Percentiles rank a stretch among this genome's conserved stretches.
Conservation (phyloP, 2,113 vertebrate species). For the Pluvialis apricaria region DNA sequence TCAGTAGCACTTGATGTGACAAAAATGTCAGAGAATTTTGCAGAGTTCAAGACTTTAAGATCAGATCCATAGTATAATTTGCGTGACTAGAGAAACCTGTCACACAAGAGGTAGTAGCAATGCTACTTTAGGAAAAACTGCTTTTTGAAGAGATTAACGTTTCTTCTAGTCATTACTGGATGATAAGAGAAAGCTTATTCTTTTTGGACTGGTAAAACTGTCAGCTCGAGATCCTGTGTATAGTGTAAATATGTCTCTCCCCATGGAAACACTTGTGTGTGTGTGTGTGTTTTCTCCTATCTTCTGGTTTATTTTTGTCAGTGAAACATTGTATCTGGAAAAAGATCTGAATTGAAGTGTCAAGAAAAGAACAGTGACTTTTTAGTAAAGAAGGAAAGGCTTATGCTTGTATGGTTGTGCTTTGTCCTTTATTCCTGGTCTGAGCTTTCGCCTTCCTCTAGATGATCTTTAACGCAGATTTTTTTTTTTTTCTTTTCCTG, state of each 20-base stretch:
- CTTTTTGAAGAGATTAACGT: background rate
- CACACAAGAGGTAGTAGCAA: background rate
- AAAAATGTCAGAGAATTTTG: background rate
- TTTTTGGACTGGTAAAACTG: background rate
- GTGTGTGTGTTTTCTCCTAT: background rate
- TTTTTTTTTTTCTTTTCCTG: background rate
- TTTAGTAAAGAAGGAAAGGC: background rate
- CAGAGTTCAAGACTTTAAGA: background rate
- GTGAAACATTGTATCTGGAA: background rate
- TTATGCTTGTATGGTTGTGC: background rate
- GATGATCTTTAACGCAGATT: background rate
- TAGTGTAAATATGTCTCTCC: background rate
- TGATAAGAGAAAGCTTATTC: background rate
- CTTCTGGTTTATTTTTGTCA: background rate
- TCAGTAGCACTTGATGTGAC: background rate
- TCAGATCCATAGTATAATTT: background rate
- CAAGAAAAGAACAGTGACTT: background rate
- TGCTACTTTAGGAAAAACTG: background rate
- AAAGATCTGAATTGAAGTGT: background rate
- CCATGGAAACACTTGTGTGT: background rate
- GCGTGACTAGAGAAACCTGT: background rate
- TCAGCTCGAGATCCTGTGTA: background rate
- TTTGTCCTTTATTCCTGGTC: background rate
- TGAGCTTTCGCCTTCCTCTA: background rate
- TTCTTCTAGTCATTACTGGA: background rate